Base-by-base conservation (phyloP, 2,888 invertebrate genomes). In the Ormyrus pomaceus region DNA sequence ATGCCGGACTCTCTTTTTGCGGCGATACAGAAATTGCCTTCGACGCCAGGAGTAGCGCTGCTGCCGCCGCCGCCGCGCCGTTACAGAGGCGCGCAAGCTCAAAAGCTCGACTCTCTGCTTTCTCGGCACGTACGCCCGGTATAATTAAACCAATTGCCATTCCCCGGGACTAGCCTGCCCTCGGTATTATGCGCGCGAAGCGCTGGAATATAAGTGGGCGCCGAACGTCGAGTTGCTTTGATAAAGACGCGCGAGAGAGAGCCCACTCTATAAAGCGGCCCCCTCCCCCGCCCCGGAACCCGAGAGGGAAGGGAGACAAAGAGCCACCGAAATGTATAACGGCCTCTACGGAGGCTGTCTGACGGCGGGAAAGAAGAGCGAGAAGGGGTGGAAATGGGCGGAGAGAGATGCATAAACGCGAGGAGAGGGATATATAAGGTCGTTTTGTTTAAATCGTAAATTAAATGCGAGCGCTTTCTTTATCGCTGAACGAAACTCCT, bases 101-200 rank as follows among this genome's bases (percentile, higher is more conserved):
- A n/a, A 69, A 80, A 80, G 62, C 77, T 59, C 65, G 58, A 56
- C 10, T 65, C 56, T 68, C 55, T 19, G 64, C 68, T 74, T 71
- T 79, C 79, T 9, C 75, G 77, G 74, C 82, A 82, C 82, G 82
- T 80, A 71, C 68, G 53, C 62, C 71, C 59, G 9, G 77, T 75
- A 72, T 77, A 82, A 82, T 82, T 82, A 80, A 82, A 75, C 71
- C 80, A 82, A 82, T 82, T 75, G 77, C 79, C 77, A 59, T 75
- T 78, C 76, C 72, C 71, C 5, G 56, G 46, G 65, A 19, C 70
- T 58, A 46, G 34, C 34, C 3, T 2, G 34, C 59, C 72, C 7
- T 9, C 62, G 59, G 66, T 75, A 81, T 71, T 70, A 68, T 66
- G 59, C 71, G 34, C 76, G 56, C 68, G 70, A 61, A 69, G 74